Percentiles rank a stretch among this genome's conserved stretches.
Evolutionary conservation across 2,888 invertebrate species (phyloP).

Genomic region (Drosophila anceps): DNA sequence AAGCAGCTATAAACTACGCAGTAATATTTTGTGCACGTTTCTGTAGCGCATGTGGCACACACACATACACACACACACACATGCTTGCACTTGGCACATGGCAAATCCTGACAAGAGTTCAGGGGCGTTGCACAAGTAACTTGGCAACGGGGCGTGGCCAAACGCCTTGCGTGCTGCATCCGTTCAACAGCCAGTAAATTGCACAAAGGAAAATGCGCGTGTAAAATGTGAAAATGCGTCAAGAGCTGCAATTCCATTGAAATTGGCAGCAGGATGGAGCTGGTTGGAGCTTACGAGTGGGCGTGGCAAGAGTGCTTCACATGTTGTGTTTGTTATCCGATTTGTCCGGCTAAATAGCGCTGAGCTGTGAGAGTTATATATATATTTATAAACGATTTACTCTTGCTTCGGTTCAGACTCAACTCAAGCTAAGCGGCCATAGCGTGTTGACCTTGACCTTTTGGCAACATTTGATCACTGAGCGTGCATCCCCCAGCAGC

Average conservation of each 20-base stretch:
- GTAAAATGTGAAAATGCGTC: slow-evolving; percentile 60
- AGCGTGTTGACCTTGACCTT: slow-evolving; percentile 38
- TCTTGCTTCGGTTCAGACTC: background rate
- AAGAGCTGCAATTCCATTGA: slow-evolving; percentile 52
- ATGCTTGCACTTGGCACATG: slow-evolving; percentile 36
- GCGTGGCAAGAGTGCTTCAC: background rate
- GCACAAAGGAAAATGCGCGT: slow-evolving; percentile 62
- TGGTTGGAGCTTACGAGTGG: background rate
- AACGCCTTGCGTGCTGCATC: slow-evolving; percentile 33
- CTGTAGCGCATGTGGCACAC: slow-evolving; percentile 45
- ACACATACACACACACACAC: slow-evolving; percentile 9
- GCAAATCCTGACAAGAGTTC: slow-evolving; percentile 68
- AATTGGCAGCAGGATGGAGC: slow-evolving; percentile 16
- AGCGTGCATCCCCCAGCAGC: background rate
- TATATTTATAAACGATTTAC: slow-evolving; percentile 7
- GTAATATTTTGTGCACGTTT: slow-evolving; percentile 63
- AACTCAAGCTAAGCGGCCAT: background rate
- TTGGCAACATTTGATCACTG: slow-evolving; percentile 24
- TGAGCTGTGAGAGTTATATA: background rate
- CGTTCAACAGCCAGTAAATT: slow-evolving; percentile 28
- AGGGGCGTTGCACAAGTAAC: slow-evolving; percentile 57
- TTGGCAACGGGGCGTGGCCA: slow-evolving; percentile 29
- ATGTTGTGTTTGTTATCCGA: slow-evolving; percentile 18
- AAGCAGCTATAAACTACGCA: slow-evolving; percentile 66
- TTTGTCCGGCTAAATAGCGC: slow-evolving; percentile 7